These are phyloP conservation scores for Autographa gamma DNA, from an alignment of 2,888 invertebrate species.

Conservation along the genomic window DNA sequence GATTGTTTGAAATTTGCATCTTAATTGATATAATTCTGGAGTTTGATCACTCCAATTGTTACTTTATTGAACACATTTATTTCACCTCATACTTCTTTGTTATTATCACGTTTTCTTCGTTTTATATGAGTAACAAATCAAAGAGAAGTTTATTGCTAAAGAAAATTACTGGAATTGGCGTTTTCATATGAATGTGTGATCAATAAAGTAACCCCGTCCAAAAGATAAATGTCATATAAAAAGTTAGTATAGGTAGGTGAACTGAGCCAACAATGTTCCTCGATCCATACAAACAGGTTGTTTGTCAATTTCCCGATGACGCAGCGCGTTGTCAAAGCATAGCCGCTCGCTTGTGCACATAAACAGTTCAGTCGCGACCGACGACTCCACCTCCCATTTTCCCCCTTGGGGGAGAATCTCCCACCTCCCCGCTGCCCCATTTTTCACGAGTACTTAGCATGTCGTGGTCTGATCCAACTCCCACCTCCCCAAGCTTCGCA, in stretches of 20 bases:
- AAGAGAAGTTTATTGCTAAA: background rate
- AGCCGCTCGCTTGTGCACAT: slow-evolving; percentile 78
- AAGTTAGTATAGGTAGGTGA: slow-evolving; percentile 34
- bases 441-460: slow-evolving; percentile 79
- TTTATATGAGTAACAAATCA: background rate
- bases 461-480: slow-evolving; percentile 67
- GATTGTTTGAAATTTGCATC: slow-evolving; percentile 68
- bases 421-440: slow-evolving; percentile 71
- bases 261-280: slow-evolving; percentile 43
- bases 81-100: slow-evolving; percentile 6
- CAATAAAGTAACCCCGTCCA: slow-evolving; percentile 15
- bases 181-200: slow-evolving; percentile 17
- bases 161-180: background rate
- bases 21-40: slow-evolving; percentile 65
- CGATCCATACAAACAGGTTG: slow-evolving; percentile 71
- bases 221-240: slow-evolving; percentile 26
- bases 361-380: slow-evolving; percentile 77
- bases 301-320: slow-evolving; percentile 84
- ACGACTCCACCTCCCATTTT: slow-evolving; percentile 56
- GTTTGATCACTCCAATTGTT: slow-evolving; percentile 47
- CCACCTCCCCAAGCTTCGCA: slow-evolving; percentile 71
- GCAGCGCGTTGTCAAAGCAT: slow-evolving; percentile 79
- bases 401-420: slow-evolving; percentile 53
- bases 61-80: slow-evolving; percentile 26
- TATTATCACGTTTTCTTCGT: slow-evolving; percentile 1